Evolutionary conservation across 2,888 invertebrate genomes (phyloP), one percentile per base, ranked within the genome.

Genomic region (Erebia epiphron): DNA sequence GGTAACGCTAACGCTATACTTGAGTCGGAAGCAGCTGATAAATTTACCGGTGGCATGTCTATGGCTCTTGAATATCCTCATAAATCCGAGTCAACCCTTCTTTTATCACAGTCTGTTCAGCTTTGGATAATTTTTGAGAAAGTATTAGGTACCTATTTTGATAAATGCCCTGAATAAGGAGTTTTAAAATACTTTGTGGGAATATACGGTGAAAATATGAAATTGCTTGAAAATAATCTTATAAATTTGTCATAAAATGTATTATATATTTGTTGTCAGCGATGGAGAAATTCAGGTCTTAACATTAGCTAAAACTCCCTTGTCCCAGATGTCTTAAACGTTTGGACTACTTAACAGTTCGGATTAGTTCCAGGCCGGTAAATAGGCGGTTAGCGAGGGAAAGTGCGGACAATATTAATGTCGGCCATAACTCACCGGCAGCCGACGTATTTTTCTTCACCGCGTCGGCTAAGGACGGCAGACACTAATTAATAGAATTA

Each of bases 331-430:
- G 54, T 72, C 75, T 75, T 71, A 68, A 73, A 73, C 72, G 70
- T 67, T 68, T 72, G 69, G n/a, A 21, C 18, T 62, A 49, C 71
- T 69, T 71, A 70, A 71, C 69, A 68, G 75, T 67, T 67, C 56
- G 66, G 69, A 64, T 77, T 78, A 82, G 83, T 82, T 84, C 83
- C 80, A 83, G 83, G 81, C 81, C 82, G 85, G 86, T 82, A 87
- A 88, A 87, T 85, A 86, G 86, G 85, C 84, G 86, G 85, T 83
- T 84, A 81, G 82, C 82, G 79, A 78, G 77, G 83, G 86, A 86
- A 90, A 90, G 86, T 88, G 90, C 84, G 88, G 87, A 89, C 89
- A 86, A 90, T 91, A 92, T 91, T 88, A 92, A 92, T 92, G 91
- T 80, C 79, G 79, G 76, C 85, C 84, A 91, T 92, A 90, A 89